Percentiles rank a stretch among this genome's conserved stretches.
phyloP scores from a whole-genome alignment of 2,797 vertebrate genomes.

The Esox masquinongy region DNA sequence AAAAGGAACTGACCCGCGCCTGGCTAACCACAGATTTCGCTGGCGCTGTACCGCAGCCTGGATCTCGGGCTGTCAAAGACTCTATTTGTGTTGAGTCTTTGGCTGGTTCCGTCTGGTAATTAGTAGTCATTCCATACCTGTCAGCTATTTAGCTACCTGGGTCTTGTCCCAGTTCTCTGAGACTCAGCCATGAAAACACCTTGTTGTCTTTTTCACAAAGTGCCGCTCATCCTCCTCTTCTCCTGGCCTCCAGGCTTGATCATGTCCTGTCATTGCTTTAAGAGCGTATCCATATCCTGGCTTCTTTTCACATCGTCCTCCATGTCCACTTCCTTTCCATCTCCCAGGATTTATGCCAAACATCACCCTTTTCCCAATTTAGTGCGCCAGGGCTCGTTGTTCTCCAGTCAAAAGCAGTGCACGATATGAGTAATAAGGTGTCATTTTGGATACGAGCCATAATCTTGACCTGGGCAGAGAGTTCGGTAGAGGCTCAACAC shows the following conservation, averaged over 20 bases:
- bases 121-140: not conserved
- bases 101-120: constrained; percentile 4
- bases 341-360: not conserved
- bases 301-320: constrained; percentile 29
- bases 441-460: not conserved
- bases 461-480: constrained; percentile 13
- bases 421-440: not conserved
- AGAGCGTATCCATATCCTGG: constrained; percentile 44
- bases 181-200: constrained; percentile 45
- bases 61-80: not conserved
- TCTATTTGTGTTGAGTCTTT: not conserved
- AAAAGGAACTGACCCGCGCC: not conserved
- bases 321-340: constrained; percentile 17
- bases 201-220: constrained; percentile 44
- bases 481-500: constrained; percentile 26
- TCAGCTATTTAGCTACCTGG: not conserved
- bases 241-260: constrained; percentile 49
- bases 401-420: not conserved
- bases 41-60: not conserved
- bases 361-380: not conserved
- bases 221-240: constrained; percentile 36
- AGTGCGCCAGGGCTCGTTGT: not conserved
- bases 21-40: not conserved
- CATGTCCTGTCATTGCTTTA: constrained; percentile 57
- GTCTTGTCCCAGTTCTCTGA: constrained; percentile 16